These are phyloP conservation scores for Pogonocherus hispidulus DNA, from an alignment of 2,888 invertebrate genomes.

Conservation along the genomic window DNA sequence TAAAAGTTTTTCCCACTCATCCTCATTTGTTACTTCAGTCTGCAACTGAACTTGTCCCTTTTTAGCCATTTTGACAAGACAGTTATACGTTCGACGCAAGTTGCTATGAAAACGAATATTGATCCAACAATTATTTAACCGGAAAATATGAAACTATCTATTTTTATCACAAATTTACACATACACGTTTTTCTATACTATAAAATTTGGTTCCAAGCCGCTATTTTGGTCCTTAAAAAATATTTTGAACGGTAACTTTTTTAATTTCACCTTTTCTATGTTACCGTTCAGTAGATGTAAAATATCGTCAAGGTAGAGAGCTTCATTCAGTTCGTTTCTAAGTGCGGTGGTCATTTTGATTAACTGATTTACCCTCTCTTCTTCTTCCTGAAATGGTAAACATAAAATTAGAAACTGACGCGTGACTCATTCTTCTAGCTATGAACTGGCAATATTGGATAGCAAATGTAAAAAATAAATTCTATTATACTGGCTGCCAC, in stretches of 20 bases:
- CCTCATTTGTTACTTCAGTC: slow-evolving; percentile 84
- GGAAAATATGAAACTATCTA: not conserved
- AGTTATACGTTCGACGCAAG: slow-evolving; percentile 19
- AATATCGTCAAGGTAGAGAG: slow-evolving; percentile 72
- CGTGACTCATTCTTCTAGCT: too few relatives aligned
- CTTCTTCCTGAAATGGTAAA: slow-evolving; percentile 59
- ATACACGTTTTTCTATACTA: too few relatives aligned
- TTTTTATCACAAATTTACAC: not conserved
- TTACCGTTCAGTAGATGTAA: slow-evolving; percentile 72
- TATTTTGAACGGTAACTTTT: slow-evolving; percentile 58
- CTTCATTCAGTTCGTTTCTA: slow-evolving; percentile 69
- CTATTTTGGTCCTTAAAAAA: slow-evolving; percentile 43
- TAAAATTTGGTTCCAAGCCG: slow-evolving; percentile 43
- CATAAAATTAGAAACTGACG: not conserved
- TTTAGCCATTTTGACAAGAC: slow-evolving; percentile 74
- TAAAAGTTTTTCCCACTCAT: slow-evolving; percentile 87
- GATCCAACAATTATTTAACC: slow-evolving; percentile 17
- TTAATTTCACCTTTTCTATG: slow-evolving; percentile 63
- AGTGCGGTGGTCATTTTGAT: slow-evolving; percentile 70
- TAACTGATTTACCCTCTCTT: slow-evolving; percentile 57
- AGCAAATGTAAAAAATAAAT: too few relatives aligned
- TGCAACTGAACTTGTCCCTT: slow-evolving; percentile 85
- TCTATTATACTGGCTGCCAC: too few relatives aligned
- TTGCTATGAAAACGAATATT: slow-evolving; percentile 36
- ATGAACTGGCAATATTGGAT: too few relatives aligned